A percentile compares a stretch with the other conserved stretches of the same genome.
phyloP scores from a whole-genome alignment of 2,797 vertebrate species.

The Rachycentron canadum region DNA sequence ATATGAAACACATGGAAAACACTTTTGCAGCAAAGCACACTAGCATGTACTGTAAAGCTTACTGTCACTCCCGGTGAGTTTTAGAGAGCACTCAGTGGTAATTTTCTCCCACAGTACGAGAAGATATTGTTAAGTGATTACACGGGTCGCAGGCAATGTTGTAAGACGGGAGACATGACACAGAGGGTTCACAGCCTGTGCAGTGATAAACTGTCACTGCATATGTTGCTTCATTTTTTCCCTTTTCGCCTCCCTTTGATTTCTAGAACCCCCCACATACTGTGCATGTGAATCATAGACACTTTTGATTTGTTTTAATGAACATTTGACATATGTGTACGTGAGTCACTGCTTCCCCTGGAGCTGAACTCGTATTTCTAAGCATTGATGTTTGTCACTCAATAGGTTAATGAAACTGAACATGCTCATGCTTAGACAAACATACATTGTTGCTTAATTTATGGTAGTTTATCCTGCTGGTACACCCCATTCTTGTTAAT shows the following conservation, averaged over 20 bases:
- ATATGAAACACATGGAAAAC: constrained; percentile 20
- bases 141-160: constrained; percentile 10
- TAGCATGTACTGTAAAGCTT: background rate
- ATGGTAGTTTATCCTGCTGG: background rate
- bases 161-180: constrained; percentile 11
- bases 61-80: background rate
- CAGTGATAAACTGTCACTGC: constrained; percentile 51
- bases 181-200: constrained; percentile 38
- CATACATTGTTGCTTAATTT: constrained; percentile 1
- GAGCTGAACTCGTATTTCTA: background rate
- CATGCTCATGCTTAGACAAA: background rate
- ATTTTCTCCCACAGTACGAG: constrained; percentile 36
- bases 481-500: constrained; percentile 1
- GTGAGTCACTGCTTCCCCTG: background rate
- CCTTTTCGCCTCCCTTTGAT: constrained; percentile 18
- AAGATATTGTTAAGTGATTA: constrained; percentile 15
- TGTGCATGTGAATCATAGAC: background rate
- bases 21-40: background rate
- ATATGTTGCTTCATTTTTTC: constrained; percentile 43
- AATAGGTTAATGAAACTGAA: constrained; percentile 1
- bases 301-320: background rate
- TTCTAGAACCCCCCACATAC: constrained; percentile 14
- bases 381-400: background rate
- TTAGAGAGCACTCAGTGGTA: constrained; percentile 26
- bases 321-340: background rate